Evolutionary conservation across 2,113 vertebrate genomes (phyloP), one percentile per base, ranked within the genome.

Genomic region (Rhizomys pruinosus): DNA sequence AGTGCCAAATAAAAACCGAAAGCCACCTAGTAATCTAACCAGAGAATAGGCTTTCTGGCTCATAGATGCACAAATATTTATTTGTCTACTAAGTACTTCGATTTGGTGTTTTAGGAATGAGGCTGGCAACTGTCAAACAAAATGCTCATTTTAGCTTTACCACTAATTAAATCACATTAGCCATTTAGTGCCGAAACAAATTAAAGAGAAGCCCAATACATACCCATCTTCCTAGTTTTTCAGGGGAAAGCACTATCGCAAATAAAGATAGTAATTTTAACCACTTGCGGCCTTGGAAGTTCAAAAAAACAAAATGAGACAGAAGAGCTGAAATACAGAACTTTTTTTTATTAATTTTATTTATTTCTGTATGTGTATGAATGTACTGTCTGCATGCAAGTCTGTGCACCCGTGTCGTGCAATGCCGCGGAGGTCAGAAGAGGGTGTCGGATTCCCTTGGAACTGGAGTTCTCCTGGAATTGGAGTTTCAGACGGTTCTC

Each of bases 191-290:
- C 78, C 73, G 69, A 34, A 90, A 91, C 47, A 89, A 92, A 87
- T 79, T 79, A 91, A 90, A 73, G 39, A 52, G n/a, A 80, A 82
- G 52, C 17, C 39, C 74, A 86, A 86, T n/a, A 82, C 47, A 23
- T 16, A 80, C 61, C 16, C 81, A 86, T 77, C 22, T 44, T 68
- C 61, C 69, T 69, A 47, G 74, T n/a, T 91, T 90, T 84, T 34
- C 44, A 25, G 73, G 32, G 22, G 15, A 76, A 69, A 64, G 34
- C 66, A 63, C 55, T 39, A 66, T 29, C 61, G 37, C 25, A 76
- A 97, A 93, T 63, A 20, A 37, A 91, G 92, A 71, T 12, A 44
- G 34, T 55, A 80, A 73, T 74, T n/a, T 57, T 59, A 94, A 91
- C 34, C 68, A 77, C 77, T 27, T 68, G 37, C 44, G 87, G 13